These are phyloP conservation scores for Petrocephalus sullivani DNA, from an alignment of 2,797 vertebrate genomes.

Conservation along the genomic window DNA sequence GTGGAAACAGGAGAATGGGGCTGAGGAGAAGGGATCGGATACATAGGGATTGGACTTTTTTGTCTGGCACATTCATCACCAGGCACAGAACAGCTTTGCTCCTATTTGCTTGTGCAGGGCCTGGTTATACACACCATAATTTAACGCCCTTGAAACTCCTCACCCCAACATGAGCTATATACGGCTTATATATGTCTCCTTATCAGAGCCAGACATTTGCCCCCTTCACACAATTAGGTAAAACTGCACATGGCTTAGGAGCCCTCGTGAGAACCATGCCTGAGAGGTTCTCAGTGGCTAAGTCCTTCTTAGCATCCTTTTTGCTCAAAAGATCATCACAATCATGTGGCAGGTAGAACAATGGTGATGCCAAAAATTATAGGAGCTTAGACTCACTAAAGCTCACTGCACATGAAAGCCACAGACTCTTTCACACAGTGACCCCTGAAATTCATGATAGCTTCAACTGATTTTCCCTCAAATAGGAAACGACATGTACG, in stretches of 20 bases:
- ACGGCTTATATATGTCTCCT: not conserved
- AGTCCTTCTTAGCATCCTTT: not conserved
- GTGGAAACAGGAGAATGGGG: constrained; percentile 23
- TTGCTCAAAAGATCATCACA: not conserved
- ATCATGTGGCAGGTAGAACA: constrained; percentile 17
- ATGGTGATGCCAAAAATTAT: not conserved
- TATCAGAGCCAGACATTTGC: not conserved
- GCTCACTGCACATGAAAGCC: not conserved
- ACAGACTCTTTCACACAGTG: not conserved
- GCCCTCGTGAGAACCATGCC: not conserved
- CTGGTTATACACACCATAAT: not conserved
- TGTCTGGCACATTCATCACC: not conserved
- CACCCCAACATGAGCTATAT: not conserved
- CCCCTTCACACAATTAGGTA: not conserved
- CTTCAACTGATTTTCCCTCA: not conserved
- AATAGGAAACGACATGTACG: not conserved
- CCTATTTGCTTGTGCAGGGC: not conserved
- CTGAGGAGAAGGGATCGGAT: not conserved
- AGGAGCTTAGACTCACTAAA: not conserved
- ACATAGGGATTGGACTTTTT: not conserved
- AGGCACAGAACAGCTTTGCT: not conserved
- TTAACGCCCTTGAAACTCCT: not conserved
- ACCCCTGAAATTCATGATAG: not conserved
- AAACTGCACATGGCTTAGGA: not conserved
- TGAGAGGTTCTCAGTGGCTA: not conserved